Percentiles rank a stretch among this genome's conserved stretches.
These are phyloP conservation scores for Poicephalus gulielmi DNA, from an alignment of 2,113 vertebrate species.

Conservation along the genomic window DNA sequence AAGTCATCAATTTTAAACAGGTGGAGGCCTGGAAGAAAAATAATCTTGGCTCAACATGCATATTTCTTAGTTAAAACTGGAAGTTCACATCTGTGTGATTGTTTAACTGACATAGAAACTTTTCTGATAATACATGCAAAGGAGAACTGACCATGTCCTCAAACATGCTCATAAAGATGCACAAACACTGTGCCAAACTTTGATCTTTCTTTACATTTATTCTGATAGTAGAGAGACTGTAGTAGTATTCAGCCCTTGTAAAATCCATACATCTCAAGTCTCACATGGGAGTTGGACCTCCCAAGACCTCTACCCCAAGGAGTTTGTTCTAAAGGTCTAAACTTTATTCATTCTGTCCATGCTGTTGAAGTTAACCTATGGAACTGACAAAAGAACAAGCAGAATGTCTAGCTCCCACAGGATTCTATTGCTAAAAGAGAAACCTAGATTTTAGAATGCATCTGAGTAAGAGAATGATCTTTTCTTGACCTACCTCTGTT, in stretches of 20 bases:
- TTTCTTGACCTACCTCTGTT: not conserved
- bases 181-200: not conserved
- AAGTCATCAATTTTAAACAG: not conserved
- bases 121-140: not conserved
- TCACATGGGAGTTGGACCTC: not conserved
- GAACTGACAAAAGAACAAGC: not conserved
- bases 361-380: not conserved
- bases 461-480: not conserved
- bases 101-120: not conserved
- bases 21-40: not conserved
- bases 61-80: not conserved
- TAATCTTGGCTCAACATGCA: not conserved
- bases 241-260: not conserved
- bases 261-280: not conserved
- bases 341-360: not conserved
- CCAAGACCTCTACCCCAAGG: not conserved
- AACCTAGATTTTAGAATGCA: not conserved
- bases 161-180: not conserved
- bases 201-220: not conserved
- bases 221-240: not conserved
- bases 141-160: not conserved
- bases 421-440: not conserved
- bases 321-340: not conserved
- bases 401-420: not conserved
- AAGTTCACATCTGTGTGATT: not conserved